Base-by-base conservation (phyloP, 2,113 vertebrate genomes). In the Crotophaga sulcirostris region DNA sequence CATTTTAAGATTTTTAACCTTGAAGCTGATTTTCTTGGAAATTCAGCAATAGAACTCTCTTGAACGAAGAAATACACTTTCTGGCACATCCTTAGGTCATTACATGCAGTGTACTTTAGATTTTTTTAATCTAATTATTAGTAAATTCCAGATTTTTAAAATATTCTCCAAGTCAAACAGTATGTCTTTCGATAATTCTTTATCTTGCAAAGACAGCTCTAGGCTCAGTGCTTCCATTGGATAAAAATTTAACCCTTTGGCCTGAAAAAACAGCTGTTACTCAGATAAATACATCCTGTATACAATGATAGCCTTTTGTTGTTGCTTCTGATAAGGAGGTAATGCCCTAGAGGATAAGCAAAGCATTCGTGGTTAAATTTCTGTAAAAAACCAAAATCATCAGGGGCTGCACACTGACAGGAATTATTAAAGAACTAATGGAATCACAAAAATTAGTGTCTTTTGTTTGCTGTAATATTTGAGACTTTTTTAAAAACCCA, bases 121-220 rank as follows among this genome's bases (percentile, higher is more conserved):
- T 82, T 33, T 80, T n/a, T 24, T 9, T 49, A 49, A 49, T 23
- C 21, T 38, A 79, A 28, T 47, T 63, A 79, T 85, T 85, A 83
- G 40, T 42, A 66, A 72, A 78, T 68, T 84, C 45, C 40, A 87
- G 56, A 78, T 68, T 88, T 87, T 91, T 45, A 64, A 89, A 91
- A 94, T 96, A 49, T 91, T 76, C 55, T 85, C 69, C 45, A 73
- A 89, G 63, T 89, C 29, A 84, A 90, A 92, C 52, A 74, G 12
- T 25, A 26, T 72, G 58, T 28, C 60, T 91, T 95, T 59, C 66
- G 59, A 80, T 77, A 95, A 93, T 55, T 85, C 47, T 76, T 95
- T 96, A 94, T 96, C 90, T 94, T 84, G 40, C 40, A 68, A 77
- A 94, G 56, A 60, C 68, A 84, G 85, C 85, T 86, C 38, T 44